Conservation (phyloP, 2,888 invertebrate genomes). For the Leptodirus hochenwartii region DNA sequence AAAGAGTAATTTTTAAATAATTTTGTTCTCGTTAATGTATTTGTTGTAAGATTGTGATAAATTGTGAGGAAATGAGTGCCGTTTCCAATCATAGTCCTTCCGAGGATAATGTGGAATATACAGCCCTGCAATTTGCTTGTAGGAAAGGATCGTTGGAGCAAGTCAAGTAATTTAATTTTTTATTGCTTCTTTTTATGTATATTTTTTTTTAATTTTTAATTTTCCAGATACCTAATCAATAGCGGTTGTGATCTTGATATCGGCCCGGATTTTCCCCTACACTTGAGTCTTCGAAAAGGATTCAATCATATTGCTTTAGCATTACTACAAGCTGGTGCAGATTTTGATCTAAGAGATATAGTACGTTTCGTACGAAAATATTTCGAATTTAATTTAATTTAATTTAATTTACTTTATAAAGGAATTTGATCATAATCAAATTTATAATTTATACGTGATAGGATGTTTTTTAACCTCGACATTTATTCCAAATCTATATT, state of each 20-base stretch:
- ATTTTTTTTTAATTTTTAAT: slow-evolving; percentile 1
- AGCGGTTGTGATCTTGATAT: slow-evolving; percentile 24
- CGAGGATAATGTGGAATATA: slow-evolving; percentile 19
- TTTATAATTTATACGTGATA: no score
- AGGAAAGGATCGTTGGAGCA: slow-evolving; percentile 21
- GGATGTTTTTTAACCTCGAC: no score
- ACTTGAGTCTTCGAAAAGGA: slow-evolving; percentile 37
- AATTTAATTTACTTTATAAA: no score
- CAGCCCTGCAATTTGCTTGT: slow-evolving; percentile 23
- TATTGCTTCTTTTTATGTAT: slow-evolving; percentile 1
- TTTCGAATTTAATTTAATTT: slow-evolving; percentile 3
- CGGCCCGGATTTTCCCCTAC: slow-evolving; percentile 35
- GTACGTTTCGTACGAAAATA: slow-evolving; percentile 20
- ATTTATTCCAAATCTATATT: slow-evolving; percentile 4
- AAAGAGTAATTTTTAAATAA: no score
- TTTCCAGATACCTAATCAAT: slow-evolving; percentile 23
- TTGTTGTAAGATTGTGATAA: no score
- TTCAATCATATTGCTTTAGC: slow-evolving; percentile 36
- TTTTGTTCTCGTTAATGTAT: no score
- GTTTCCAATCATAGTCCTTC: slow-evolving; percentile 20
- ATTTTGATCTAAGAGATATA: slow-evolving; percentile 33
- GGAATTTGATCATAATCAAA: no score
- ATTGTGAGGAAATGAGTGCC: slow-evolving; percentile 9
- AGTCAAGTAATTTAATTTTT: slow-evolving; percentile 17
- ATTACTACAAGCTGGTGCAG: slow-evolving; percentile 39